Conservation (phyloP, 1,140 invertebrate species). For the Monomorium pharaonis region DNA sequence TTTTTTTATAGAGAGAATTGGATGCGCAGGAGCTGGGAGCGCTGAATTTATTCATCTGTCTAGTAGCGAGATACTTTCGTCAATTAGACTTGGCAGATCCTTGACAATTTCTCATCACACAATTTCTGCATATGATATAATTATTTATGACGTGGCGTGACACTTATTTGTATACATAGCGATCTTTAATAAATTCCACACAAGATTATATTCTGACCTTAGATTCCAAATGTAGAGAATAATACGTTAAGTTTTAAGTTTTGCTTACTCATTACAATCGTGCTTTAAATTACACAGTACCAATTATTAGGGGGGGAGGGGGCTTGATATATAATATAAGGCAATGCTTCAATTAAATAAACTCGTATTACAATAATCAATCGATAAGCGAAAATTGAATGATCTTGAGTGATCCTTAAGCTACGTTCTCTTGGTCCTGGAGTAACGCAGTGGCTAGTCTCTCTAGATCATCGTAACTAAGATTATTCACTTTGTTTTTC, state of each 20-base stretch:
- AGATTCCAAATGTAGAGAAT: not conserved
- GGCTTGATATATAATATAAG: conserved; percentile 45
- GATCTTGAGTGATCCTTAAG: conserved; percentile 65
- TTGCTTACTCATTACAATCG: not conserved
- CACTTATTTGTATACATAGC: conserved; percentile 55
- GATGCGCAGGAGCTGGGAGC: conserved; percentile 83
- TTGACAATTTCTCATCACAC: conserved; percentile 66
- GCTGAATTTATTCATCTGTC: conserved; percentile 87
- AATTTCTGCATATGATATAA: conserved; percentile 25
- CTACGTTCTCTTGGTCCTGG: conserved; percentile 82
- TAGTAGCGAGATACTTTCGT: conserved; percentile 87
- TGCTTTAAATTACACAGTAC: conserved; percentile 9
- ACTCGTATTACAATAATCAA: conserved; percentile 69
- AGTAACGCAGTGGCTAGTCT: conserved; percentile 83
- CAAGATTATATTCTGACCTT: too few species aligned
- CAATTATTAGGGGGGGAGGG: conserved; percentile 29
- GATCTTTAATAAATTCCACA: conserved; percentile 34
- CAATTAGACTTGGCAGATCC: conserved; percentile 87
- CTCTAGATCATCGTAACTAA: conserved; percentile 84
- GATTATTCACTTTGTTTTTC: conserved; percentile 81
- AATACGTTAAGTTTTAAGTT: not conserved
- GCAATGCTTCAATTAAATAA: conserved; percentile 73
- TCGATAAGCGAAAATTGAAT: conserved; percentile 60
- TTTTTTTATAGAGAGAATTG: conserved; percentile 79
- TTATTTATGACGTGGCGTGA: conserved; percentile 57